These are phyloP conservation scores for Morone saxatilis DNA, from an alignment of 2,113 vertebrate genomes.

Conservation along the genomic window DNA sequence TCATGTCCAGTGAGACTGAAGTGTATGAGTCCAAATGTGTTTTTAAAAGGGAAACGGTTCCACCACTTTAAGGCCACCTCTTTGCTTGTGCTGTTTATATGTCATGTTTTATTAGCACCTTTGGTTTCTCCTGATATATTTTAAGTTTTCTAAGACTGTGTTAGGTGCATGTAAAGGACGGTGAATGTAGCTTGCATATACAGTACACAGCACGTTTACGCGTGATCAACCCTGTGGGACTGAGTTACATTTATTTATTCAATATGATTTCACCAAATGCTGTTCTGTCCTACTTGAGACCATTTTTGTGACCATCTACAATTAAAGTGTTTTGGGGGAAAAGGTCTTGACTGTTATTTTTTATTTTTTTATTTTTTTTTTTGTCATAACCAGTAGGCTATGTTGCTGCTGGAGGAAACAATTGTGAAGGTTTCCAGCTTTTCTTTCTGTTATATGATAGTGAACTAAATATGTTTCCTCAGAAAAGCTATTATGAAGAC, in stretches of 20 bases:
- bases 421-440: not conserved
- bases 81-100: conserved; percentile 74
- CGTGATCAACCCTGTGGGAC: conserved; percentile 70
- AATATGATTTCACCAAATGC: conserved; percentile 76
- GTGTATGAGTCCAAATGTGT: conserved; percentile 66
- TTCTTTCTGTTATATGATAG: not conserved
- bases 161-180: conserved; percentile 68
- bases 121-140: conserved; percentile 72
- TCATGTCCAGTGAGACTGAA: conserved; percentile 44
- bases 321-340: conserved; percentile 75
- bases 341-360: conserved; percentile 10
- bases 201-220: conserved; percentile 68
- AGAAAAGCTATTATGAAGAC: no score
- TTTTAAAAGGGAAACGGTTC: conserved; percentile 85
- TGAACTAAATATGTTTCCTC: not conserved
- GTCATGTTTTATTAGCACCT: conserved; percentile 75
- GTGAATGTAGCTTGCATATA: conserved; percentile 83
- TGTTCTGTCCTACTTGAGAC: conserved; percentile 73
- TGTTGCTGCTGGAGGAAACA: not conserved
- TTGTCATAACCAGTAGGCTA: not conserved
- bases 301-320: conserved; percentile 70
- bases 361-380: not conserved
- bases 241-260: conserved; percentile 84
- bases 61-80: conserved; percentile 66
- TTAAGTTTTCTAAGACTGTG: conserved; percentile 61